These are phyloP conservation scores for Anas platyrhynchos DNA, from an alignment of 2,113 vertebrate genomes.

Conservation along the genomic window DNA sequence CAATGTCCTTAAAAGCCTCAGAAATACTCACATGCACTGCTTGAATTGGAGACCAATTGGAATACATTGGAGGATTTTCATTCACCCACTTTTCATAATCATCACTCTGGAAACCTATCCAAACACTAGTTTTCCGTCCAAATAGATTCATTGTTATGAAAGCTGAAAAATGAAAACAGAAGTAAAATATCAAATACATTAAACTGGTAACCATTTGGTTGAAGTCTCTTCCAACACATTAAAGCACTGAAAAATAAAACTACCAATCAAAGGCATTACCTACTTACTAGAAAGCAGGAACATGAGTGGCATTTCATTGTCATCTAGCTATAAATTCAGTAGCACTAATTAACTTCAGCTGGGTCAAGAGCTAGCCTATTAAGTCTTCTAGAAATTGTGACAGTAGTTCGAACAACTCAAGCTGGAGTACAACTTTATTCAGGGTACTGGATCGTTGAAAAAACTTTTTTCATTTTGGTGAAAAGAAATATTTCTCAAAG, in stretches of 20 bases:
- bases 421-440: neutral
- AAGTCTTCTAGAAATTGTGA: neutral
- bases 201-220: neutral
- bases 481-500: neutral
- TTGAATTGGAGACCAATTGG: constrained; percentile 90
- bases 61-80: constrained; percentile 79
- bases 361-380: neutral
- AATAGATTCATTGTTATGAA: constrained; percentile 94
- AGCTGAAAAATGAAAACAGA: constrained; percentile 77
- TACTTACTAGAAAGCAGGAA: neutral
- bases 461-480: neutral
- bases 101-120: constrained; percentile 86
- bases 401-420: neutral
- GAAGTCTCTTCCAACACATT: neutral
- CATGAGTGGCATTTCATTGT: neutral
- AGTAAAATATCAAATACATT: constrained; percentile 36
- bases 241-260: constrained; percentile 32
- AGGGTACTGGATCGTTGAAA: neutral
- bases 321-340: constrained; percentile 9
- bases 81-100: constrained; percentile 84
- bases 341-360: neutral
- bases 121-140: constrained; percentile 83
- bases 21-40: constrained; percentile 71
- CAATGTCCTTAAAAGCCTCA: neutral
- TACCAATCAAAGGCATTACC: neutral